Base-by-base conservation (phyloP, 2,888 invertebrate species). In the Parthenolecanium corni region DNA sequence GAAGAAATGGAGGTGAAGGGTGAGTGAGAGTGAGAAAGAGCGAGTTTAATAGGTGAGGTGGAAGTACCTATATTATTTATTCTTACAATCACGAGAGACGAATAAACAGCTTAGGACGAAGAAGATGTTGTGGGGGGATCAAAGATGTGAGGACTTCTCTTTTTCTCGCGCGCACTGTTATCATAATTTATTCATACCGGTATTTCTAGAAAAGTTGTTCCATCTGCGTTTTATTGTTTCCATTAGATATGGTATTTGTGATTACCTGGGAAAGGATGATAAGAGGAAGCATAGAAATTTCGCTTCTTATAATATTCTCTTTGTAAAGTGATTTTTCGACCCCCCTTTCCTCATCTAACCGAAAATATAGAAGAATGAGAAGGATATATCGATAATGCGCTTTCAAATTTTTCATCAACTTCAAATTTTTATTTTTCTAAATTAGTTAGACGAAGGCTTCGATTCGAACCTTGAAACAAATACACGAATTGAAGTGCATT, bases 121-220 rank as follows among this genome's bases (percentile, higher is more conserved):
- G 23, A 58, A 51, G 58, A 58, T 58, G 49, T n/a, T n/a, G n/a
- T 31, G 31, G n/a, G 49, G 49, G 38, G 49, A 58, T 47, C 56
- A 56, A 56, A 56, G n/a, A 18, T 14, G 21, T 20, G 58, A 58
- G 49, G 58, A 58, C 58, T 58, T 47, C 49, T 58, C 49, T 58
- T 58, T 47, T 58, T 58, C 31, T 31, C 31, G 4, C 9, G 31
- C 31, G 31, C 31, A 31, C 58, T 58, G 58, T 58, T 58, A 58
- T 58, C 58, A 58, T 58, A 58, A 58, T 58, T 58, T 58, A 58
- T 58, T 58, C 58, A 58, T 58, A 58, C 58, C 47, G 58, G 58
- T 58, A 58, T 58, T 58, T 58, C 58, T 58, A 58, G 58, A 58
- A 58, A 58, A 58, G 58, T 58, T 58, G 58, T 58, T 58, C 58